phyloP scores from a whole-genome alignment of 2,797 vertebrate species.

The Ptychobarbus kaznakovi region DNA sequence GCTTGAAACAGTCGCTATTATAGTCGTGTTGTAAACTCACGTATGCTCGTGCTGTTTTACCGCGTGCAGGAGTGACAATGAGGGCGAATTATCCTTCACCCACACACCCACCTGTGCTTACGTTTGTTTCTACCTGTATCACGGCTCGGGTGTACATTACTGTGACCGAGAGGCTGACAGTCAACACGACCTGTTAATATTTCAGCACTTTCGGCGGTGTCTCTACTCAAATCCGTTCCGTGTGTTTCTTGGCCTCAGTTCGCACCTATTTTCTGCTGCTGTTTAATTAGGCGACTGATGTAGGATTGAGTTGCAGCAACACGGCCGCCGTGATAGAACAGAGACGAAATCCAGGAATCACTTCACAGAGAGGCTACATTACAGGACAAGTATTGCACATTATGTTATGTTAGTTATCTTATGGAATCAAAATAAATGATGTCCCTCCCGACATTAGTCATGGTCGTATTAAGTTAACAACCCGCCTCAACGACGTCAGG shows the following conservation, averaged over 20 bases:
- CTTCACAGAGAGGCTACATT: background rate
- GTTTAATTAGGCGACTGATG: slow-evolving; percentile 69
- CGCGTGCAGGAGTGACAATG: background rate
- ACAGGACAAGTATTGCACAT: background rate
- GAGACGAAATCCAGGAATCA: background rate
- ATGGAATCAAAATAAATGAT: background rate
- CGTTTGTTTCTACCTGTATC: slow-evolving; percentile 31
- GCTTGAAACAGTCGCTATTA: background rate
- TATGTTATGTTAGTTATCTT: background rate
- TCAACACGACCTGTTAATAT: slow-evolving; percentile 76
- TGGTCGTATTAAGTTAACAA: slow-evolving; percentile 9
- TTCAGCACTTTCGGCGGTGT: slow-evolving; percentile 69
- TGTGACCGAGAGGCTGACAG: slow-evolving; percentile 59
- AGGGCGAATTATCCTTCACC: background rate
- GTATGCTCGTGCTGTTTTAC: background rate
- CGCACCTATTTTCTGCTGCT: slow-evolving; percentile 67
- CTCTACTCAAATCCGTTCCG: slow-evolving; percentile 71
- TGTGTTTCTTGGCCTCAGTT: slow-evolving; percentile 71
- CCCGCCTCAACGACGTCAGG: background rate
- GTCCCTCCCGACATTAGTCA: background rate
- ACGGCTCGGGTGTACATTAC: slow-evolving; percentile 69
- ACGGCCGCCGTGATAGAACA: slow-evolving; percentile 20
- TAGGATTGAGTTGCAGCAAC: slow-evolving; percentile 68
- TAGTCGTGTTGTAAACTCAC: background rate
- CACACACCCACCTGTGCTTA: background rate